Base-by-base conservation (phyloP, 2,888 invertebrate genomes). In the Ecdyonurus torrentis region DNA sequence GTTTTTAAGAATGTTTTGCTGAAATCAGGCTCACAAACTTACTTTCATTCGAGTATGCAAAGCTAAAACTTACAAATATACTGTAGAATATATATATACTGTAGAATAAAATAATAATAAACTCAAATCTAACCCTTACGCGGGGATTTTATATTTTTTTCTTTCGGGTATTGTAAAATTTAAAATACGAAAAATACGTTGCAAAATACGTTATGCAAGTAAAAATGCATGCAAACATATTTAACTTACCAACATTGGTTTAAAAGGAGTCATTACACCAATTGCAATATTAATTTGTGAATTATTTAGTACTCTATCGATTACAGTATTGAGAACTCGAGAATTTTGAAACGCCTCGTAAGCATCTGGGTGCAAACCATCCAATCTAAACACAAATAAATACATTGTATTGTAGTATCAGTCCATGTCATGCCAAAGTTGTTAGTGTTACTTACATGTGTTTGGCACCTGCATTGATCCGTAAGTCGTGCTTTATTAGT, bases 381-480 rank as follows among this genome's bases (percentile, higher is more conserved):
- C 90, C 60, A 96, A 71, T 58, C 82, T 83, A 66, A 23, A 67
- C 53, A 58, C 60, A 58, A 22, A 20, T 63, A 63, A 15, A 18
- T n/a, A 59, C 58, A 64, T 5, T 37, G 5, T 37, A 50, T 25
- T 22, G 23, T 20, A 15, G 19, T 5, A 2, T 52, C 24, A 15
- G 19, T 68, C 2, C 1, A 60, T 25, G 50, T 58, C 59, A 60
- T 7, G n/a, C n/a, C n/a, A n/a, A n/a, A n/a, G n/a, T n/a, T n/a
- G 22, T 58, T 58, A 22, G 64, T 65, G 55, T 5, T 50, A 68
- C 80, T 74, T 73, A 82, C 77, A 97, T 87, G 73, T 91, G 92
- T 73, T 95, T 91, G 0, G 94, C 88, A 1, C 95, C 93, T 25
- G 94, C 88, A 72, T 93, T 93, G 70, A 96, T 95, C 67, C 93